Evolutionary conservation across 92 coral and sea anemone genomes (phyloP).

Genomic region (Siderastrea radians): DNA sequence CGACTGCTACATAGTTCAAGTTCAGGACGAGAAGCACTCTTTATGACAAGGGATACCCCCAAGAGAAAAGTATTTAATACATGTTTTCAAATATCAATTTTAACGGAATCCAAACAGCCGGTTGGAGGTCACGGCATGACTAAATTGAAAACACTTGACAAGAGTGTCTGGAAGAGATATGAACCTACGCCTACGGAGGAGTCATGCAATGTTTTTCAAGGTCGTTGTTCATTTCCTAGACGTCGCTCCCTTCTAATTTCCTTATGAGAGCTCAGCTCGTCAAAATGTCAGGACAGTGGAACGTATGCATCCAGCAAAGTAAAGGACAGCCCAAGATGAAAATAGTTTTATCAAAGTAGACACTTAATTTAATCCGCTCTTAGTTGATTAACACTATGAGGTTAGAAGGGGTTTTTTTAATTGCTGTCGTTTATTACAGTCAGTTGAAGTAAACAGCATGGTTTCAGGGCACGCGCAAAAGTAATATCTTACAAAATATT

Average conservation of each 20-base stretch:
- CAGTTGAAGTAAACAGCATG: conserved; percentile 45
- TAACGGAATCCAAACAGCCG: conserved; percentile 37
- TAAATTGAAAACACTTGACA: conserved; percentile 22
- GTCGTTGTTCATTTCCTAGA: not conserved
- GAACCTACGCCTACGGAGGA: not conserved
- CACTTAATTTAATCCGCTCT: conserved; percentile 48
- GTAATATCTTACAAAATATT: not conserved
- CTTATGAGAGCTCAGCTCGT: not conserved
- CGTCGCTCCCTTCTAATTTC: not conserved
- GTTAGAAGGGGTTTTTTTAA: conserved; percentile 36
- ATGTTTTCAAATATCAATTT: conserved; percentile 40
- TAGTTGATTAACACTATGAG: conserved; percentile 54
- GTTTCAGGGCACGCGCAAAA: not conserved
- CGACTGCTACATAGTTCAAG: not conserved
- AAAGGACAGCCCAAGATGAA: not conserved
- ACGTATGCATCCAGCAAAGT: not conserved
- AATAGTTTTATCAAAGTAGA: conserved; percentile 18
- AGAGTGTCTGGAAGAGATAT: conserved; percentile 11
- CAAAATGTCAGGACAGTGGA: not conserved
- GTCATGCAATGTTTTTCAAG: conserved; percentile 34
- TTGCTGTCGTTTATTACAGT: conserved; percentile 50
- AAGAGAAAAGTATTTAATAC: conserved; percentile 19
- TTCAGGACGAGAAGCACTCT: conserved; percentile 27
- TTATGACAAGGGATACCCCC: conserved; percentile 50
- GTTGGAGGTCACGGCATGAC: conserved; percentile 45